Evolutionary conservation across 2,888 invertebrate genomes (phyloP).

Genomic region (Apamea epomidion): DNA sequence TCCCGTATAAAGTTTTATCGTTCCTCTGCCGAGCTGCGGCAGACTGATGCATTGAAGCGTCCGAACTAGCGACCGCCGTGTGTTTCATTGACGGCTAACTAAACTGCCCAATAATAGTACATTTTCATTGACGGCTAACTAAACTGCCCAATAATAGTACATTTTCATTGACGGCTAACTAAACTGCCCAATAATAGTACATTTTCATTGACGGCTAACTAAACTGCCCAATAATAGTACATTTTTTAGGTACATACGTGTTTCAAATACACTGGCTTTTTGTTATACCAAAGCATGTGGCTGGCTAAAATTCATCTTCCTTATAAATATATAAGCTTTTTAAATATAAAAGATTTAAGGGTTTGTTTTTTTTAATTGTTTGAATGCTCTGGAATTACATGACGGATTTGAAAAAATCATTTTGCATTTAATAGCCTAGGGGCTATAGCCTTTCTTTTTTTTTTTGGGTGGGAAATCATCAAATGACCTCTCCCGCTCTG

Average conservation of each 20-base stretch:
- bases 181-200: constrained; percentile 38
- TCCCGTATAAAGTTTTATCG: constrained; percentile 32
- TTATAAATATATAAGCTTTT: no score
- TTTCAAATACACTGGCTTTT: neutral
- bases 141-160: constrained; percentile 38
- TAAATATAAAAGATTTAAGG: no score
- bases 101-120: constrained; percentile 30
- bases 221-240: constrained; percentile 30
- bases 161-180: constrained; percentile 36
- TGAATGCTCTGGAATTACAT: no score
- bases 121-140: constrained; percentile 36
- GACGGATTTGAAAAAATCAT: no score
- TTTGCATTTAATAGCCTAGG: no score
- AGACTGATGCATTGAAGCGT: constrained; percentile 43
- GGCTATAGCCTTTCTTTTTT: no score
- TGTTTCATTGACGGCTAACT: constrained; percentile 37
- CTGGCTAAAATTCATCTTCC: no score
- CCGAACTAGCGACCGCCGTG: constrained; percentile 14
- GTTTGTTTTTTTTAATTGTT: no score
- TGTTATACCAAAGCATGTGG: no score
- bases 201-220: constrained; percentile 36
- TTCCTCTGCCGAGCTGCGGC: constrained; percentile 21
- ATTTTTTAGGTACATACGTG: constrained; percentile 10
- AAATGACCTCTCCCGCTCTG: no score
- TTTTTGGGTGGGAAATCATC: no score